Evolutionary conservation across 2,113 vertebrate species (phyloP).

Genomic region (Columba janthina): DNA sequence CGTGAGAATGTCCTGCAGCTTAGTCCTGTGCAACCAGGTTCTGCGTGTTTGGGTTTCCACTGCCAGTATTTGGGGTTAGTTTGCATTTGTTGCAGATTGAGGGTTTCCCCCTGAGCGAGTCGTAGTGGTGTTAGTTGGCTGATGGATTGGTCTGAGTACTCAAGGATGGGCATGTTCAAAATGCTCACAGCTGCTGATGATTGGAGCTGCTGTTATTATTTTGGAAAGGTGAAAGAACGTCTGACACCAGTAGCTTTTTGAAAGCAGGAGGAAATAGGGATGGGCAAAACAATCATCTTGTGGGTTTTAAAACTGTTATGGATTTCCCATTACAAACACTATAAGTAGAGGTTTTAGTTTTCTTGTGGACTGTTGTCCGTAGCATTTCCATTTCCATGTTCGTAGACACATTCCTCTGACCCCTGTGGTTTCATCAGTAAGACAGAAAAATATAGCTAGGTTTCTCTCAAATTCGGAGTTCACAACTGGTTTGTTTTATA

Average conservation of each 20-base stretch:
- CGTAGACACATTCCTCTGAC: background rate
- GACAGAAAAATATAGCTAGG: background rate
- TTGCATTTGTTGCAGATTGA: background rate
- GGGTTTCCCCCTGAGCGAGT: background rate
- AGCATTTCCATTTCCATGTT: conserved; percentile 3
- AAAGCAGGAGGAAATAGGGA: background rate
- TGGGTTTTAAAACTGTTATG: background rate
- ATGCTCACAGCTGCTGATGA: background rate
- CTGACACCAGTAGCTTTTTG: background rate
- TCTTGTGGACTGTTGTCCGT: background rate
- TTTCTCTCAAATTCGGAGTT: background rate
- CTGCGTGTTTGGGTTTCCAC: background rate
- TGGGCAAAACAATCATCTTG: background rate
- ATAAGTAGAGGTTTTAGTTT: background rate
- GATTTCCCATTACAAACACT: background rate
- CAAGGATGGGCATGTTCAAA: background rate
- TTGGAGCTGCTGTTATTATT: background rate
- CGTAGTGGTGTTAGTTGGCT: background rate
- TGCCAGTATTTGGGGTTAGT: background rate
- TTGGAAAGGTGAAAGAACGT: background rate
- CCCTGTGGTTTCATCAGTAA: background rate
- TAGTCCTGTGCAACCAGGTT: background rate
- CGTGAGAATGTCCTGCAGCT: background rate
- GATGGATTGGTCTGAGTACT: background rate
- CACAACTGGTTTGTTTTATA: background rate